Evolutionary conservation across 1,140 invertebrate genomes (phyloP), one percentile per base, ranked within the genome.

Genomic region (Drosophila kepulauana): DNA sequence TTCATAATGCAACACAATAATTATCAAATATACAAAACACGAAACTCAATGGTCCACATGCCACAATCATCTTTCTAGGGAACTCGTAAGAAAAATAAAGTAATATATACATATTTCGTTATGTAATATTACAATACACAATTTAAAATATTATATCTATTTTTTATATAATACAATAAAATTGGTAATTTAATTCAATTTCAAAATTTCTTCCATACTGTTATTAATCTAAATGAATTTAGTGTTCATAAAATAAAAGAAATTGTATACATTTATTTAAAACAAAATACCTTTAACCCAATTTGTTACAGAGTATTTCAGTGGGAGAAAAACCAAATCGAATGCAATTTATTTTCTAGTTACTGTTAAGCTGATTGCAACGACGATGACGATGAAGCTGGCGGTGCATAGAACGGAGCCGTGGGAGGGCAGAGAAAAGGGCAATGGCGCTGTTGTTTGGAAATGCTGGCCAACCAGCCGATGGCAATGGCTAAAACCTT

Each of bases 321-420:
- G 54, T 61, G 61, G 6, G 49, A 58, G 69, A 48, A 73, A 66
- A 72, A 87, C 77, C 72, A 88, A 87, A 87, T 87, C 84, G 84
- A 87, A 87, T 87, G 84, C 84, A 87, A 87, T 87, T 87, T 87
- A 87, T 87, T 87, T 87, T 87, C 84, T 87, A 87, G 84, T 87
- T 87, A 87, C 84, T 78, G 84, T 87, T 87, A 87, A 87, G 84
- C 84, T 87, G 84, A 87, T 87, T 87, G 84, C 84, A 87, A 78
- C 84, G 49, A 46, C 82, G 67, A 81, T 75, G 78, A 33, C 45
- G 20, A 33, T 1, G 15, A 10, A 5, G 13, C 7, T 8, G 52
- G n/a, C 13, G 51, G 28, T 0, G 20, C 20, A 20, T 3, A 20
- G 20, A 33, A 33, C 4, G 0, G 5, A 2, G 3, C 5, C 3